phyloP scores from a whole-genome alignment of 53 echinoderm and acorn worm species.

The Arbacia lixula region DNA sequence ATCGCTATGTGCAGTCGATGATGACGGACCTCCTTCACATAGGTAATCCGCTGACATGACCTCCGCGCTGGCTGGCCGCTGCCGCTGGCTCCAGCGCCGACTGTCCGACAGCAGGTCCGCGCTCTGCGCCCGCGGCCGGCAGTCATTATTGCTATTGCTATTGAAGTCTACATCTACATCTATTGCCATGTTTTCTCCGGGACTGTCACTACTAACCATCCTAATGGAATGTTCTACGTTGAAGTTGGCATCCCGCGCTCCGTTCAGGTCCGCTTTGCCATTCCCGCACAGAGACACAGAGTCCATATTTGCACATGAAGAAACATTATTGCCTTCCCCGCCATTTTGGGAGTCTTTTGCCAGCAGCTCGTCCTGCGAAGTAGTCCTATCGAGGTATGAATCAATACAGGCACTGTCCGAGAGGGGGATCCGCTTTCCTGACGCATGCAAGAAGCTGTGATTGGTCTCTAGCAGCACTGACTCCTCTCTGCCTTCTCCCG shows the following conservation, averaged over 20 bases:
- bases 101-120: slow-evolving; percentile 46
- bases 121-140: slow-evolving; percentile 51
- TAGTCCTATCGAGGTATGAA: slow-evolving; percentile 55
- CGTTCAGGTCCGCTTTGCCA: slow-evolving; percentile 28
- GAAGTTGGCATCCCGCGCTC: slow-evolving; percentile 33
- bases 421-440: slow-evolving; percentile 12
- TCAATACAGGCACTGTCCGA: slow-evolving; percentile 32
- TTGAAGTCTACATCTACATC: slow-evolving; percentile 49
- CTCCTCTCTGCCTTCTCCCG: not conserved
- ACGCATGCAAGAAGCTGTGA: slow-evolving; percentile 47
- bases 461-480: not conserved
- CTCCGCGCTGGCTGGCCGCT: slow-evolving; percentile 71
- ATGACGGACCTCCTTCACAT: slow-evolving; percentile 9
- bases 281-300: not conserved
- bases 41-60: slow-evolving; percentile 40
- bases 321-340: slow-evolving; percentile 16
- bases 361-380: not conserved
- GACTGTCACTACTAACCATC: slow-evolving; percentile 51
- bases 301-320: slow-evolving; percentile 58
- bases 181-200: slow-evolving; percentile 59
- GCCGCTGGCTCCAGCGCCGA: slow-evolving; percentile 48
- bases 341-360: slow-evolving; percentile 19
- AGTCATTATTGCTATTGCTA: slow-evolving; percentile 60
- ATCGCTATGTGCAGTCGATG: slow-evolving; percentile 23
- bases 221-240: slow-evolving; percentile 57